Conservation (phyloP, 64 coral and sea anemone genomes). For the Montipora sp. region DNA sequence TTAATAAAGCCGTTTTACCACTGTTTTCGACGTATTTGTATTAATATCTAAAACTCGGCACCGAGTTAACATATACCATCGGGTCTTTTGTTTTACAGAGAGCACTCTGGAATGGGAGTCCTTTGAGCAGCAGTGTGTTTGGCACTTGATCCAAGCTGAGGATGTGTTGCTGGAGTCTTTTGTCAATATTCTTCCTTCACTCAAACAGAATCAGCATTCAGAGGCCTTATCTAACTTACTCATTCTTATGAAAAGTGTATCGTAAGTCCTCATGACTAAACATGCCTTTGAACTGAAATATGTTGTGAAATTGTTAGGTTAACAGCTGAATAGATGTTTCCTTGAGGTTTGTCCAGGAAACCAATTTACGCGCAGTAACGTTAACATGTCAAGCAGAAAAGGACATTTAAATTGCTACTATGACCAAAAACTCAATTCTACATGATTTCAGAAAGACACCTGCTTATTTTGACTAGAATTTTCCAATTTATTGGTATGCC, state of each 20-base stretch:
- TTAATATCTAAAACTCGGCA: no score
- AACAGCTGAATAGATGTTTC: not conserved
- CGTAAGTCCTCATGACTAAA: slow-evolving; percentile 52
- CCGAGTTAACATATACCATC: no score
- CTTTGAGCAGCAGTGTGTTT: slow-evolving; percentile 95
- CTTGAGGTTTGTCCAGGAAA: not conserved
- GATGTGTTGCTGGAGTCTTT: slow-evolving; percentile 85
- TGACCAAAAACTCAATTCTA: no score
- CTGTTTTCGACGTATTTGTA: no score
- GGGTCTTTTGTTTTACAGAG: slow-evolving; percentile 25
- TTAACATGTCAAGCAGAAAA: no score
- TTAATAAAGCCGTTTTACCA: no score
- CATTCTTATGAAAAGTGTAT: slow-evolving; percentile 87
- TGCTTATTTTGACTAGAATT: no score
- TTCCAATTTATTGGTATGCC: no score
- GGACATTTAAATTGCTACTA: no score
- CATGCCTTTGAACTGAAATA: not conserved
- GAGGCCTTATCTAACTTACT: slow-evolving; percentile 92
- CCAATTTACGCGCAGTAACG: not conserved
- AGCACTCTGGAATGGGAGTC: slow-evolving; percentile 96
- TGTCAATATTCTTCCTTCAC: slow-evolving; percentile 80
- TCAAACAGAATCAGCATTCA: slow-evolving; percentile 77
- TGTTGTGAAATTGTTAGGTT: no score
- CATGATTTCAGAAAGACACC: no score
- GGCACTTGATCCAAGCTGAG: slow-evolving; percentile 97